Evolutionary conservation across 2,797 vertebrate genomes (phyloP).

Genomic region (Esox lucius): DNA sequence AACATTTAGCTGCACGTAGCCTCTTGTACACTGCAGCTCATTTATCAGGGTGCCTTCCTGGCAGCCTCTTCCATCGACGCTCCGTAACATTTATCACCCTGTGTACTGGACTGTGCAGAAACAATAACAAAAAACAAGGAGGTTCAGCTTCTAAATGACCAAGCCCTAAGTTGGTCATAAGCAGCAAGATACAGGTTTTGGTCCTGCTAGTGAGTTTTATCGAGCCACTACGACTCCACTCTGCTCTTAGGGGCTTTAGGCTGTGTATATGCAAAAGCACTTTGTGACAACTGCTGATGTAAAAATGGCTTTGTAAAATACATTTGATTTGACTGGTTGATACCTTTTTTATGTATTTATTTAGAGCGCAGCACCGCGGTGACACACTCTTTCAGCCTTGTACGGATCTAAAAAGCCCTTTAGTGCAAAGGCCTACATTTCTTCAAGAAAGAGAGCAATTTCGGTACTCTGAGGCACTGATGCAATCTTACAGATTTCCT

Average conservation of each 20-base stretch:
- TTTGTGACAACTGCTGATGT: too few relatives aligned
- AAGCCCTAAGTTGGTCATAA: background rate
- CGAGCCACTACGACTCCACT: too few relatives aligned
- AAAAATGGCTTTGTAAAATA: too few relatives aligned
- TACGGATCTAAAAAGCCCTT: conserved; percentile 51
- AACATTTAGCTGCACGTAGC: conserved; percentile 19
- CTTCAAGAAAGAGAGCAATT: conserved; percentile 36
- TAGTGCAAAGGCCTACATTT: conserved; percentile 43
- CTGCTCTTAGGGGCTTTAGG: too few relatives aligned
- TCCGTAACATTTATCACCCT: conserved; percentile 45
- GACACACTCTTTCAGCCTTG: conserved; percentile 15
- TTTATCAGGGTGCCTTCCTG: conserved; percentile 47
- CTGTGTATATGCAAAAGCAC: too few relatives aligned
- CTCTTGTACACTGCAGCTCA: conserved; percentile 31
- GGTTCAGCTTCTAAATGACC: conserved; percentile 29
- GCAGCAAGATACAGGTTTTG: conserved; percentile 19
- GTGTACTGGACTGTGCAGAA: conserved; percentile 22
- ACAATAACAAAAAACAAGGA: conserved; percentile 23
- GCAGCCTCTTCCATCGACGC: conserved; percentile 28
- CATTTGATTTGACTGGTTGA: too few relatives aligned
- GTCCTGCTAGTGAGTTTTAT: too few relatives aligned
- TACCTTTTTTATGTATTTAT: too few relatives aligned
- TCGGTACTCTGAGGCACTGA: conserved; percentile 25
- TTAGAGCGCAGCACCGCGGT: too few relatives aligned
- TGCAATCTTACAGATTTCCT: background rate